Conservation (phyloP, 2,113 vertebrate genomes). For the Chunga burmeisteri region DNA sequence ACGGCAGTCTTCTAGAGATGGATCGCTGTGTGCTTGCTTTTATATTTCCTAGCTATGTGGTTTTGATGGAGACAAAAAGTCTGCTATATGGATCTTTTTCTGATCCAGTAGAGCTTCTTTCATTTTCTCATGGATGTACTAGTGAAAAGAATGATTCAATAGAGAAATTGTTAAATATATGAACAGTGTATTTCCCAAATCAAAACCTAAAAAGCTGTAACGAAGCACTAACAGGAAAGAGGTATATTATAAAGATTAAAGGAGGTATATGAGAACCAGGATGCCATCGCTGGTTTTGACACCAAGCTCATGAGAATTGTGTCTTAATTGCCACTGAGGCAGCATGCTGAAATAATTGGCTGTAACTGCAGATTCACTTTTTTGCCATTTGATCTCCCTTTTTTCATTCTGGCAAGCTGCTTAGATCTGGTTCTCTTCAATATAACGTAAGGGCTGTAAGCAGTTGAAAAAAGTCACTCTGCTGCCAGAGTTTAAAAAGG, state of each 20-base stretch:
- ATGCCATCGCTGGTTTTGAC: background rate
- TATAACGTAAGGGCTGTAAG: background rate
- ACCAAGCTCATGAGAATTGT: background rate
- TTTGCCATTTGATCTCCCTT: constrained; percentile 16
- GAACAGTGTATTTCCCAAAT: background rate
- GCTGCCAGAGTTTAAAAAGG: constrained; percentile 16
- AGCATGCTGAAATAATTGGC: constrained; percentile 45
- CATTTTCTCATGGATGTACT: background rate
- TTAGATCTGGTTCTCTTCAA: background rate
- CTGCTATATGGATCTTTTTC: background rate
- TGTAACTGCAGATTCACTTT: background rate
- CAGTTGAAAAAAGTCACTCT: constrained; percentile 3
- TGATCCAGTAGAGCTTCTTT: background rate
- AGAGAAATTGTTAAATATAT: background rate
- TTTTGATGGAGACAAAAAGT: background rate
- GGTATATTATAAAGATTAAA: background rate
- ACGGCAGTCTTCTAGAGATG: background rate
- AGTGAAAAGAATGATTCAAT: background rate
- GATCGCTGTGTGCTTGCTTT: background rate
- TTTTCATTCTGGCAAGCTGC: background rate
- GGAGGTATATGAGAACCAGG: background rate
- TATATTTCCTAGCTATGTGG: background rate
- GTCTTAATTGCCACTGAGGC: constrained; percentile 4
- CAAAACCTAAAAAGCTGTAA: background rate
- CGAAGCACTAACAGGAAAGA: background rate